A percentile compares a stretch with the other conserved stretches of the same genome.
These are phyloP conservation scores for Perognathus longimembris DNA, from an alignment of 2,113 vertebrate genomes.

Conservation along the genomic window DNA sequence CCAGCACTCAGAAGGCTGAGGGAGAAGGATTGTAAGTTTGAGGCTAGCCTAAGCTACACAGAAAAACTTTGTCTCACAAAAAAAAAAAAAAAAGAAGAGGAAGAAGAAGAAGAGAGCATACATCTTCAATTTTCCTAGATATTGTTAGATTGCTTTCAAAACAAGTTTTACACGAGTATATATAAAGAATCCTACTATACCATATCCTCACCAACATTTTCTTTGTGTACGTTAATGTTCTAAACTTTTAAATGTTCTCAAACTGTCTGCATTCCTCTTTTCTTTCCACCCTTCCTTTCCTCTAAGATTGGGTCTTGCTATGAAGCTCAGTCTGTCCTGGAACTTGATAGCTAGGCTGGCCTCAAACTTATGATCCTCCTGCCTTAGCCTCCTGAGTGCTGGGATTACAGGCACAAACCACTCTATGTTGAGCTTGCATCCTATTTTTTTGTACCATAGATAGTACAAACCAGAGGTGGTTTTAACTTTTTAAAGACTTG, in stretches of 20 bases:
- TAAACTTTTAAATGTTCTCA: not conserved
- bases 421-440: not conserved
- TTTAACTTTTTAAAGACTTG: constrained; percentile 1
- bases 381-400: not conserved
- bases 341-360: not conserved
- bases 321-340: not conserved
- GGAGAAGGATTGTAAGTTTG: not conserved
- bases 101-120: not conserved
- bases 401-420: too few species aligned
- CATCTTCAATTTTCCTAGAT: not conserved
- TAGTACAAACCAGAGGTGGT: not conserved
- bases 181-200: not conserved
- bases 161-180: not conserved
- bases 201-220: not conserved
- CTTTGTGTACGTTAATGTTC: not conserved
- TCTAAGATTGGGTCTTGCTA: too few species aligned
- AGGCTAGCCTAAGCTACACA: not conserved
- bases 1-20: not conserved
- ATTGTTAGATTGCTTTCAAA: not conserved
- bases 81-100: not conserved
- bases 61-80: not conserved
- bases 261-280: not conserved
- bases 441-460: not conserved
- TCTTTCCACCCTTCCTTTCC: too few species aligned
- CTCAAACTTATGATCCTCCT: not conserved